Base-by-base conservation (phyloP, 2,888 invertebrate genomes). In the Flabesymbios commensalis region DNA sequence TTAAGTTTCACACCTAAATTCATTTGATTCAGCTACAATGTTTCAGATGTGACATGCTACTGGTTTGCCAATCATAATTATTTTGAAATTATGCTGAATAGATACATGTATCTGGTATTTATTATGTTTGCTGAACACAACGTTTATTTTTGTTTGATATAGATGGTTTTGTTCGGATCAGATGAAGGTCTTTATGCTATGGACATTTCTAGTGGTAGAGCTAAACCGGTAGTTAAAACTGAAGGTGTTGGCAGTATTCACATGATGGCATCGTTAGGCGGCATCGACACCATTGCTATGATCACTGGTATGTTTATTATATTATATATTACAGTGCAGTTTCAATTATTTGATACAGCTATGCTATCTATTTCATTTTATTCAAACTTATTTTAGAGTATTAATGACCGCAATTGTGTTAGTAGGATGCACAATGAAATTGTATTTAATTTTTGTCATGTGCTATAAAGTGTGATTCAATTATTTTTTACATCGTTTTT, bases 151-250 rank as follows among this genome's bases (percentile, higher is more conserved):
- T 3, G 14, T 22, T 22, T 24, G 5, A 24, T 53, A 36, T 41
- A 68, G 71, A 45, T 61, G 24, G 55, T 71, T 17, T 53, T 71
- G 55, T 39, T 71, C 17, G 71, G 71, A 2, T 43, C 66, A 10
- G 63, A 65, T 19, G 60, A 60, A 5, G 69, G 68, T 14, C 62
- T 71, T 5, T 67, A 56, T 42, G 58, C 59, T 26, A 48, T 68
- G 49, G 51, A 67, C 17, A 31, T 33, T 19, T 45, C 53, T 32
- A 36, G 24, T 17, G 28, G 54, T 7, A 56, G 63, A 14, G 26
- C 31, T n/a, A 48, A 57, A 3, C 53, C 59, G 10, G 54, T 70
- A 32, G 31, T 52, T n/a, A 41, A 57, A 22, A 32, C 70, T 4
- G 54, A 63, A 5, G 68, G 68, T 31, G 24, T 70, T 3, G 41